Evolutionary conservation across 2,113 vertebrate species (phyloP).

Genomic region (Prunella fulvescens): DNA sequence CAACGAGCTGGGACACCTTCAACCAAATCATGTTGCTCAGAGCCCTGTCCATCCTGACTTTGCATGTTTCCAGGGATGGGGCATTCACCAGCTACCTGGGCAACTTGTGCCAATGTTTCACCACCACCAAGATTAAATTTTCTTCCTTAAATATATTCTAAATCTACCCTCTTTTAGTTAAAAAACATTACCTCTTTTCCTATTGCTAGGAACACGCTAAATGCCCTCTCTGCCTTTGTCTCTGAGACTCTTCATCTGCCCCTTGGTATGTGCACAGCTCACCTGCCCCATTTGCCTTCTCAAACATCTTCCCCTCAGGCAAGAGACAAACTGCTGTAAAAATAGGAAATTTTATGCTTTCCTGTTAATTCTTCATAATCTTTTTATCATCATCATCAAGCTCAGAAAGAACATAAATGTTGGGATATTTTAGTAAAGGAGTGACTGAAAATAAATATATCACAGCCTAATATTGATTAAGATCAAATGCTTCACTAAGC

Average conservation of each 20-base stretch:
- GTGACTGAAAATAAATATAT: background rate
- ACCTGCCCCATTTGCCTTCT: background rate
- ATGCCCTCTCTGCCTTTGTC: background rate
- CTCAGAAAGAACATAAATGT: background rate
- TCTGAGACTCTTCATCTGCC: background rate
- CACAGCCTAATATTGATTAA: background rate
- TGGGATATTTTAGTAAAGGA: background rate
- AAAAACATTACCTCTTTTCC: background rate
- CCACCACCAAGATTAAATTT: background rate
- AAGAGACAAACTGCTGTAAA: background rate
- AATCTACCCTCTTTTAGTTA: background rate
- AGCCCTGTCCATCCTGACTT: rapidly evolving
- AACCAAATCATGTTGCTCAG: background rate
- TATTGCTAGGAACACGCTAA: background rate
- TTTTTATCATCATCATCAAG: background rate
- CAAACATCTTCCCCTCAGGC: background rate
- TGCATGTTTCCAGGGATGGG: background rate
- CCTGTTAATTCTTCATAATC: background rate
- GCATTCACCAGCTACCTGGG: background rate
- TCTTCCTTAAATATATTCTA: background rate
- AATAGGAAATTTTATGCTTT: background rate
- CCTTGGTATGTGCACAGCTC: background rate
- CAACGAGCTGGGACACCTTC: background rate
- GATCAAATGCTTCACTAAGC: background rate
- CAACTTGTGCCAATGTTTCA: rapidly evolving